phyloP scores from a whole-genome alignment of 64 coral and sea anemone species.

The Montipora efflorescens region DNA sequence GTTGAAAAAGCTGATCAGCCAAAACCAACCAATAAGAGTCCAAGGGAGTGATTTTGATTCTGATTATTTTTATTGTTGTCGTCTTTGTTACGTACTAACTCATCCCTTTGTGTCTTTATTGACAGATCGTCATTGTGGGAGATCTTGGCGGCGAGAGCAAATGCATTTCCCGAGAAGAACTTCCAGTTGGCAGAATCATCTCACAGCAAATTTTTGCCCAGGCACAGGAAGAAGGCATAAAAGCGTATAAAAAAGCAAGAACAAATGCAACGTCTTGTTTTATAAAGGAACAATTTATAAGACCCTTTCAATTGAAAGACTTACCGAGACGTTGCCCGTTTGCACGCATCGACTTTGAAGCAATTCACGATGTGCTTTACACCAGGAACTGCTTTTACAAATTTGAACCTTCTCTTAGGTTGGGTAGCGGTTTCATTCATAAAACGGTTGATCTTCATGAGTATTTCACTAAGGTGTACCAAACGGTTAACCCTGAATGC shows the following conservation, averaged over 20 bases:
- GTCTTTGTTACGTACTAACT: no score
- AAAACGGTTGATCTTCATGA: constrained; percentile 1
- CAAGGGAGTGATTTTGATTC: no score
- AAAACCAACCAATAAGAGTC: no score
- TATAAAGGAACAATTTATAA: constrained; percentile 17
- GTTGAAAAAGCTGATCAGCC: no score
- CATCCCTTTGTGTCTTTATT: neutral
- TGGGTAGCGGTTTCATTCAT: neutral
- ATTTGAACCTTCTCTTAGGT: constrained; percentile 31
- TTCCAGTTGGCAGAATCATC: constrained; percentile 61
- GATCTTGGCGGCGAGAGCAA: neutral
- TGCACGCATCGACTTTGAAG: constrained; percentile 58
- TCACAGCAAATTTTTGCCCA: constrained; percentile 43
- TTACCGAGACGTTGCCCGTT: constrained; percentile 64
- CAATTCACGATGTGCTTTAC: neutral
- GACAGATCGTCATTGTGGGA: neutral
- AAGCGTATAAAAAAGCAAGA: neutral
- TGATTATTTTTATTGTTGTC: no score
- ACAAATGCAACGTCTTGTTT: constrained; percentile 42
- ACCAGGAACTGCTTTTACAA: constrained; percentile 46
- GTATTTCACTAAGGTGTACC: constrained; percentile 30
- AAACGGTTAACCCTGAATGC: neutral
- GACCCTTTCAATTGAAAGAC: neutral
- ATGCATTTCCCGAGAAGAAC: constrained; percentile 55
- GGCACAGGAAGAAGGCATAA: constrained; percentile 23